These are phyloP conservation scores for Drosophila takahashii DNA, from an alignment of 1,140 invertebrate species.

Conservation along the genomic window DNA sequence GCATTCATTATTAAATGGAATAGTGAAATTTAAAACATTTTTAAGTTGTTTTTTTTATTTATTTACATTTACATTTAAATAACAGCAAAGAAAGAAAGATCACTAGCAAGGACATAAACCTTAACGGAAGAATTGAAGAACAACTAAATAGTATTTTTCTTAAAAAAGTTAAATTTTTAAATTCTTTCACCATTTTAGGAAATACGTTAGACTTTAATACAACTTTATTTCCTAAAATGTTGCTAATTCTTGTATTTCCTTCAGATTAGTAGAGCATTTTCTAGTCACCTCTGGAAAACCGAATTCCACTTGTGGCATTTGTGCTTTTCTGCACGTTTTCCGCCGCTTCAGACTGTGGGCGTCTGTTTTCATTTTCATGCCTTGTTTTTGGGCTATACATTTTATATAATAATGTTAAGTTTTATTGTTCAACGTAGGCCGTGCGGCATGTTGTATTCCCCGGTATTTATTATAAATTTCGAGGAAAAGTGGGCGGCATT, in stretches of 20 bases:
- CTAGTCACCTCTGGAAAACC: conserved; percentile 1
- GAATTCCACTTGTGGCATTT: conserved; percentile 26
- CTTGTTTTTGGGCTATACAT: conserved; percentile 32
- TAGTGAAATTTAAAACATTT: no score
- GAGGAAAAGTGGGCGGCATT: conserved; percentile 53
- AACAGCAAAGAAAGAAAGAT: no score
- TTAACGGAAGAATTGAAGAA: no score
- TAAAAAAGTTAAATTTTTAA: no score
- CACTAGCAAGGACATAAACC: no score
- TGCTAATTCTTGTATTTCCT: not conserved
- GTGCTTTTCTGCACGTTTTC: conserved; percentile 49
- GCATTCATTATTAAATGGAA: no score
- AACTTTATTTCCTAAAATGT: not conserved
- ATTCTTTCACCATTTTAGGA: no score
- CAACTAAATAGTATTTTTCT: no score
- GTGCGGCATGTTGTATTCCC: conserved; percentile 39
- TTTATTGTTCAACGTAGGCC: conserved; percentile 52
- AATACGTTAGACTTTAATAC: not conserved
- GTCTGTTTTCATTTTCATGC: conserved; percentile 51
- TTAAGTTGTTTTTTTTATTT: no score
- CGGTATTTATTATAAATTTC: conserved; percentile 46
- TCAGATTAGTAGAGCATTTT: not conserved
- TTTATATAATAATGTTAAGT: conserved; percentile 56
- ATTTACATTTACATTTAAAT: no score
- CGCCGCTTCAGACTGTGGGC: conserved; percentile 32